Evolutionary conservation across 1,140 invertebrate genomes (phyloP), one percentile per base, ranked within the genome.

Genomic region (Drosophila ogumai): DNA sequence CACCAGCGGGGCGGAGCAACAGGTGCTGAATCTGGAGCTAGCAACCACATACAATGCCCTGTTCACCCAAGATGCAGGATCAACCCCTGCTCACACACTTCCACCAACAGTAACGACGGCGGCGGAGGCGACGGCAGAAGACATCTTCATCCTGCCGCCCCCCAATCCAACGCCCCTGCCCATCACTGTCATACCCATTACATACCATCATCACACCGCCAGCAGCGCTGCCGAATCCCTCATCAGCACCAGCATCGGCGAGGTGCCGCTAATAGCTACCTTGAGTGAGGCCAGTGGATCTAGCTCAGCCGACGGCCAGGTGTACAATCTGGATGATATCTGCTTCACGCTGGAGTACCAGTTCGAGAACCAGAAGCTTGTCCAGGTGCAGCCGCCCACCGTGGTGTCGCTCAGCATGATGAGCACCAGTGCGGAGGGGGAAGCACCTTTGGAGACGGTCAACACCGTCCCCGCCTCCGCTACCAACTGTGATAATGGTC

Each of bases 281-380:
- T 46, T 75, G 17, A 81, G 69, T 56, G 75, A 77, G 31, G 50
- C 32, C 32, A 54, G 32, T 19, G 32, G 10, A 36, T 41, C n/a
- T 9, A 36, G 19, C 43, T 28, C 43, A 6, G 17, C 6, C 19
- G 44, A n/a, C 22, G 68, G 66, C 2, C 69, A 77, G 55, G 74
- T 86, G 17, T 80, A 81, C 15, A 91, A 91, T 67, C 32, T 88
- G 49, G 87, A 90, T 49, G 80, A 91, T 41, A 92, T 92, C 73
- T 92, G 88, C 67, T 90, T 92, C 50, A 88, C 82, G 32, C 76
- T 92, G 72, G 91, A 92, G 67, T 92, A 92, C 57, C 80, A 91
- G 36, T 90, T 87, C 60, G 69, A 92, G 72, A 81, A 92, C 72
- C 85, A 92, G 60, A 90, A 92, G 50, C 68, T 92, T 22, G 88